These are phyloP conservation scores for Tolypeutes matacus DNA, from an alignment of 2,797 vertebrate species.

Conservation along the genomic window DNA sequence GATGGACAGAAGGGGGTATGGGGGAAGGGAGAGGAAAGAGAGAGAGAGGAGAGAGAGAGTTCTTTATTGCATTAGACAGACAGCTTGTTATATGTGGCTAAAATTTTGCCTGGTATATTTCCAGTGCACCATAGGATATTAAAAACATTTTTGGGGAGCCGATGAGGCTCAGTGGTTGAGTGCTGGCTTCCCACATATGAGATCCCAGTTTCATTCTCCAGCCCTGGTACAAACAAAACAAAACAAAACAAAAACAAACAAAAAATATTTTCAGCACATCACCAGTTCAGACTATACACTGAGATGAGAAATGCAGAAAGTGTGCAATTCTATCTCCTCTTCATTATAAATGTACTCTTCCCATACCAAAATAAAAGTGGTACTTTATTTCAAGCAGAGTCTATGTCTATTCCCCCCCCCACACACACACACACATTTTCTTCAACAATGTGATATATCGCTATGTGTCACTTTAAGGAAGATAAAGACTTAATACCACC, in stretches of 20 bases:
- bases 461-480: neutral
- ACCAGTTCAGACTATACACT: neutral
- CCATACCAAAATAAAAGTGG: constrained; percentile 36
- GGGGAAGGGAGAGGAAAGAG: neutral
- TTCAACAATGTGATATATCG: neutral
- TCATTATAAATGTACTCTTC: neutral
- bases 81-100: neutral
- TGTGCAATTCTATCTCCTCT: neutral
- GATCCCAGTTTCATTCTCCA: too few species aligned
- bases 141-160: neutral
- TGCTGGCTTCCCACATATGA: too few species aligned
- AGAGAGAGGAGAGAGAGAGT: neutral
- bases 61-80: neutral
- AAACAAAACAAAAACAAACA: neutral
- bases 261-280: neutral
- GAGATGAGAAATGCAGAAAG: neutral
- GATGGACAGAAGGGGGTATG: neutral
- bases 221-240: too few species aligned
- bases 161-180: too few species aligned
- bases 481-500: neutral
- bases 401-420: neutral
- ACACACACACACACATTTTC: neutral
- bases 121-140: neutral
- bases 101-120: neutral
- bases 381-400: neutral